A percentile compares a stretch with the other conserved stretches of the same genome.
Conservation (phyloP, 2,797 vertebrate species). For the Argyrosomus regius region DNA sequence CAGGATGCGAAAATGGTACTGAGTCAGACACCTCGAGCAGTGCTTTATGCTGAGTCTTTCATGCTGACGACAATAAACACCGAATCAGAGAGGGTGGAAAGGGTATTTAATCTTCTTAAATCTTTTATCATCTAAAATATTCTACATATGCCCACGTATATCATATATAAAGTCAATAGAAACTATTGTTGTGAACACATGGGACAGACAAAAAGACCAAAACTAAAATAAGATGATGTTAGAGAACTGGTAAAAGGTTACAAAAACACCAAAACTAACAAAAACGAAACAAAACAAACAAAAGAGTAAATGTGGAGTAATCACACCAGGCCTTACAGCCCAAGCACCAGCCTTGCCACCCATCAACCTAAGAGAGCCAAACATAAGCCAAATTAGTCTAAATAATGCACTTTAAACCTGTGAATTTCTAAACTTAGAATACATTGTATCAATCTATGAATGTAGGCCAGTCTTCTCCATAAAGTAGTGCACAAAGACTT, state of each 20-base stretch:
- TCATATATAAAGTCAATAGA: neutral
- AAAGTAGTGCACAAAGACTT: neutral
- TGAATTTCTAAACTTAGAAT: neutral
- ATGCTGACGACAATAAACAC: constrained; percentile 32
- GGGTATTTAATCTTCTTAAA: constrained; percentile 13
- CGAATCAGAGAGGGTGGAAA: constrained; percentile 40
- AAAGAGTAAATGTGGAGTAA: neutral
- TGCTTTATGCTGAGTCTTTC: constrained; percentile 57
- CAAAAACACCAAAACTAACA: no score
- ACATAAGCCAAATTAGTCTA: neutral
- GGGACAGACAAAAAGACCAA: neutral
- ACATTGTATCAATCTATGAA: neutral
- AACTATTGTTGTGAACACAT: neutral
- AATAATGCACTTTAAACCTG: neutral
- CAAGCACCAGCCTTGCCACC: neutral
- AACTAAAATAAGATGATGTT: neutral
- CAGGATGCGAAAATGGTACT: constrained; percentile 45
- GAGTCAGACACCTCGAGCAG: constrained; percentile 63
- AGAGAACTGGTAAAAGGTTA: neutral
- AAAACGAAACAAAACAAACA: no score
- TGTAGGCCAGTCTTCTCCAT: neutral
- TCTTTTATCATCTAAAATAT: neutral
- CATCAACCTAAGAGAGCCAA: neutral
- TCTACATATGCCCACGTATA: neutral
- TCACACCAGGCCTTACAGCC: neutral